phyloP scores from a whole-genome alignment of 2,113 vertebrate genomes.

The Tauraco erythrolophus region DNA sequence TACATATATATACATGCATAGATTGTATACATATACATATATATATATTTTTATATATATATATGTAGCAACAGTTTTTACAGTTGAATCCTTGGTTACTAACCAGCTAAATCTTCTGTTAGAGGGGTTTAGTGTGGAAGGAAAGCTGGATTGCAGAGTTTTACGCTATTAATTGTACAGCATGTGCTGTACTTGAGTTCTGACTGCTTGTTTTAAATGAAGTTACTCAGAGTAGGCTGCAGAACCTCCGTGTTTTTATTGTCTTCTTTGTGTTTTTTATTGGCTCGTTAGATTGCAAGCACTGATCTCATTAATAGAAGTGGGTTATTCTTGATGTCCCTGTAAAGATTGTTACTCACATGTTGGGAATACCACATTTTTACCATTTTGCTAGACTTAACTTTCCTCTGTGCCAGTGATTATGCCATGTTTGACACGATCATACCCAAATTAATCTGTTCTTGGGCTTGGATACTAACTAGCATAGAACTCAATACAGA shows the following conservation, averaged over 20 bases:
- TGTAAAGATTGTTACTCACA: neutral
- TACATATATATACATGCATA: neutral
- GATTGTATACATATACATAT: neutral
- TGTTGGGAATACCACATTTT: neutral
- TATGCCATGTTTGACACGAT: too few species aligned
- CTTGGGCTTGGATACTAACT: neutral
- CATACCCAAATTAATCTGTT: neutral
- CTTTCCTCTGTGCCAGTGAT: neutral
- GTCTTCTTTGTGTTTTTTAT: neutral
- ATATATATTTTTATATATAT: neutral
- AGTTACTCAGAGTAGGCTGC: neutral
- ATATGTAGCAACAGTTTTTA: neutral
- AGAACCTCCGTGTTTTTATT: neutral
- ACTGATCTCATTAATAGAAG: neutral
- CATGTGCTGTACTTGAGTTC: neutral
- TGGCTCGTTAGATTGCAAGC: neutral
- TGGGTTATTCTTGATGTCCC: neutral
- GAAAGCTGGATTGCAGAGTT: neutral
- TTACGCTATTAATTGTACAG: neutral
- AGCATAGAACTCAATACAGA: neutral
- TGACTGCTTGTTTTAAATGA: neutral
- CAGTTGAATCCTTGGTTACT: neutral
- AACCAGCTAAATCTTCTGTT: neutral
- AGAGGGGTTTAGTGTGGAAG: neutral
- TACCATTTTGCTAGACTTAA: neutral